Evolutionary conservation across 2,113 vertebrate species (phyloP), one percentile per base, ranked within the genome.

Genomic region (Atractosteus spatula): DNA sequence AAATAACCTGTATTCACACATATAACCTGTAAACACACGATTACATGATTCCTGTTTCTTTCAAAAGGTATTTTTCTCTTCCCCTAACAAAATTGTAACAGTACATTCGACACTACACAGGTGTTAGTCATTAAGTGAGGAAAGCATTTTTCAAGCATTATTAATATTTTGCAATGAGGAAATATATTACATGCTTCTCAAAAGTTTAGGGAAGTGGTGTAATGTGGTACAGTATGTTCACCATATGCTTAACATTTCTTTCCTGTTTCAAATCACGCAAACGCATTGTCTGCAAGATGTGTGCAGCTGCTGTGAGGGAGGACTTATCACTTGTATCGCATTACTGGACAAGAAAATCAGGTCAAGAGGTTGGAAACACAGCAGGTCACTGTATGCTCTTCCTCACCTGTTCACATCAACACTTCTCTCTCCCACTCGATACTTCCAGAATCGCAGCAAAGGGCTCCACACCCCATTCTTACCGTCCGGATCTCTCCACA

Each of bases 291-390:
- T 8, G 72, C 70, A 54, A 68, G 55, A 57, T 10, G 51, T 63
- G 64, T 55, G 7, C 74, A 75, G 69, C 63, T 62, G 74, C 44
- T 54, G n/a, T 42, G 54, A 64, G 29, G 41, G 29, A 56, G 55
- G 67, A 57, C 47, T 51, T n/a, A n/a, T n/a, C n/a, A n/a, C n/a
- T n/a, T n/a, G n/a, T n/a, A n/a, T n/a, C n/a, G n/a, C n/a, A n/a
- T n/a, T n/a, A n/a, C n/a, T n/a, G n/a, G n/a, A n/a, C n/a, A n/a
- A 51, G 51, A 66, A 78, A 89, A 87, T 71, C 85, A 72, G 88
- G 87, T 85, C 85, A 88, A 82, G 84, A 85, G 85, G 89, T 89
- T 84, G 85, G 72, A 82, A 80, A 84, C 76, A 81, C 76, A 80
- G 14, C 55, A 70, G 70, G 71, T 70, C 45, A 66, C 16, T 11